Conservation (phyloP, 2,797 vertebrate species). For the Monodelphis domestica region DNA sequence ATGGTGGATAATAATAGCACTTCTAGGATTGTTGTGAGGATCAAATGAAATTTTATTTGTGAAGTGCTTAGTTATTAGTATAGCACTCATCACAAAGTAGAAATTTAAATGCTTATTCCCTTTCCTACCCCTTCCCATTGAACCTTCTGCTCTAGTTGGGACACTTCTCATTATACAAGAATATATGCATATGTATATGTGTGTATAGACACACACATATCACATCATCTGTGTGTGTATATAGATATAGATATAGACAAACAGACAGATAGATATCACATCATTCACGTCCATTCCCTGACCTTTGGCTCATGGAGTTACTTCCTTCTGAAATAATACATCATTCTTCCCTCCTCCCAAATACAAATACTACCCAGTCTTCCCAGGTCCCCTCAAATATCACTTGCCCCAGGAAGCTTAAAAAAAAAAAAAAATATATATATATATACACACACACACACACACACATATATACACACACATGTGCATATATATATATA, state of each 20-base stretch:
- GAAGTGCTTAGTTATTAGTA: background rate
- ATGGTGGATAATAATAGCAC: background rate
- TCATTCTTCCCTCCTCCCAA: background rate
- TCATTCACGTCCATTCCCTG: background rate
- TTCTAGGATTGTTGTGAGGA: background rate
- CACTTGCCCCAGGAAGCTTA: background rate
- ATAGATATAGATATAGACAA: too few species aligned
- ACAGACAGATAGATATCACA: too few species aligned
- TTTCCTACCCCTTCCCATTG: background rate
- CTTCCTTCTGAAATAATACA: background rate
- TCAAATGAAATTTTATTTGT: background rate
- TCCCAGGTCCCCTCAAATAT: constrained; percentile 14
- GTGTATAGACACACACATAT: background rate
- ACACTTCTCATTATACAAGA: background rate
- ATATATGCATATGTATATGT: background rate
- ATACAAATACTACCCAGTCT: constrained; percentile 31
- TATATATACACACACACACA: too few species aligned
- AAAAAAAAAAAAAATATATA: too few species aligned
- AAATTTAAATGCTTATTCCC: background rate
- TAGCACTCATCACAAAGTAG: background rate
- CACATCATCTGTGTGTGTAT: too few species aligned
- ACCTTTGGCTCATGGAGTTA: background rate
- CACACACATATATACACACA: too few species aligned
- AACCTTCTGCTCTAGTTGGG: background rate
- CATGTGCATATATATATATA: too few species aligned